Percentiles rank a stretch among this genome's conserved stretches.
Evolutionary conservation across 2,797 vertebrate genomes (phyloP).

Genomic region (Mionectes olivaceus): DNA sequence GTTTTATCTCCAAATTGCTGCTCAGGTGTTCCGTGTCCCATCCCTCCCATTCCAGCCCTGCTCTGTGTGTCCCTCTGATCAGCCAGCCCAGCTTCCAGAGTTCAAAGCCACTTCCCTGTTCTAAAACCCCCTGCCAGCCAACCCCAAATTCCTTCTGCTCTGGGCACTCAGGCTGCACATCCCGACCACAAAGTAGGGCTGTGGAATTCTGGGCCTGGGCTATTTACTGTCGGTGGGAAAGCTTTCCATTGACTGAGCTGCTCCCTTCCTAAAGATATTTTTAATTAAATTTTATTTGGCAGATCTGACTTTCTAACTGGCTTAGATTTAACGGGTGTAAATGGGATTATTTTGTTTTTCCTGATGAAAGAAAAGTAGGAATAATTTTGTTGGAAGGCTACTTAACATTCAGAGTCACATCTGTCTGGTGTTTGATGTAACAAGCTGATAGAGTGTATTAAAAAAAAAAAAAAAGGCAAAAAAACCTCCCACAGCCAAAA

Average conservation of each 20-base stretch:
- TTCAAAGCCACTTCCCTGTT: background rate
- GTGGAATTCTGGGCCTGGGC: background rate
- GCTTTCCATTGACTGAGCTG: background rate
- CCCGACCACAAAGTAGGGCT: background rate
- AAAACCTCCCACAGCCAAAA: background rate
- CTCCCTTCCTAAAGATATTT: background rate
- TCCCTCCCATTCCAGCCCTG: background rate
- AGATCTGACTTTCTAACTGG: background rate
- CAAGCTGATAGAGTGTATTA: background rate
- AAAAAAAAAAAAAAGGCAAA: background rate
- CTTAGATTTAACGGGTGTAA: background rate
- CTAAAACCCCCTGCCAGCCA: background rate
- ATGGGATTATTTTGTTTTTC: background rate
- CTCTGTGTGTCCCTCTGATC: background rate
- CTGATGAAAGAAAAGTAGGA: background rate
- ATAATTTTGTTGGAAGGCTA: background rate
- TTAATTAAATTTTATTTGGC: conserved; percentile 23
- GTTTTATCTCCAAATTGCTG: background rate
- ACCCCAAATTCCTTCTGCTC: background rate
- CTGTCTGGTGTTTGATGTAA: background rate
- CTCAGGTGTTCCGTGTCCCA: background rate
- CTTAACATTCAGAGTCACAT: background rate
- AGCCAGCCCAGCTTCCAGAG: background rate
- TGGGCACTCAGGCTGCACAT: background rate
- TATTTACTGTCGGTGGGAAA: conserved; percentile 31